Base-by-base conservation (phyloP, 2,113 vertebrate genomes). In the Pterocles burchelli region DNA sequence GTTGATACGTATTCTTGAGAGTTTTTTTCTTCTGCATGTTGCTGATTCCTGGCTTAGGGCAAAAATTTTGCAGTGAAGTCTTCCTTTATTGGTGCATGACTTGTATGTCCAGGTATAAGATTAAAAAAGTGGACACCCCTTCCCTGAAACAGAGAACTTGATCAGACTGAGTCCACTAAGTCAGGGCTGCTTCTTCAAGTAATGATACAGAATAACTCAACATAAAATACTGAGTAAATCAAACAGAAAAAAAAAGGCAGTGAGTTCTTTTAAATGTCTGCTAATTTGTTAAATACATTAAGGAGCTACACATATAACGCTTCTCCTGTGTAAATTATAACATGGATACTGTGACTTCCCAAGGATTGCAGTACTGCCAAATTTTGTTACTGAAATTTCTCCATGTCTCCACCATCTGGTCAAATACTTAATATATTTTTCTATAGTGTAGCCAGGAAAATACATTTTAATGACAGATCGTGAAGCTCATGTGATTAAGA, bases 401-500 rank as follows among this genome's bases (percentile, higher is more conserved):
- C 57, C 52, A 38, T 48, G 7, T 71, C 34, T 72, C 89, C 57
- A 92, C 15, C 76, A 94, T 78, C 52, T 91, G 73, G 57, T 57
- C 17, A 94, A 95, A 92, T 78, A 75, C 28, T 92, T 75, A 75
- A 67, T 29, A n/a, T 85, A 72, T 85, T 88, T 88, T 85, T 87
- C 9, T 89, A 52, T 61, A 89, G 6, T 17, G 68, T 28, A 89
- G 28, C 52, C 73, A 85, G 77, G 73, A 87, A 95, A 91, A 92
- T 54, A 61, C 9, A 79, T 68, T 84, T 92, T 72, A 75, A 85
- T 95, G 92, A 61, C 41, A 89, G 36, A 71, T 78, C 62, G 57
- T 33, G 4, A 74, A 92, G 9, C 6, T 7, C 11, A 63, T 74
- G 33, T n/a, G 26, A 17, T 87, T 95, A 75, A 89, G 17, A 68